A percentile compares a stretch with the other conserved stretches of the same genome.
Conservation (phyloP, 2,888 invertebrate genomes). For the Drosophila setosimentum region DNA sequence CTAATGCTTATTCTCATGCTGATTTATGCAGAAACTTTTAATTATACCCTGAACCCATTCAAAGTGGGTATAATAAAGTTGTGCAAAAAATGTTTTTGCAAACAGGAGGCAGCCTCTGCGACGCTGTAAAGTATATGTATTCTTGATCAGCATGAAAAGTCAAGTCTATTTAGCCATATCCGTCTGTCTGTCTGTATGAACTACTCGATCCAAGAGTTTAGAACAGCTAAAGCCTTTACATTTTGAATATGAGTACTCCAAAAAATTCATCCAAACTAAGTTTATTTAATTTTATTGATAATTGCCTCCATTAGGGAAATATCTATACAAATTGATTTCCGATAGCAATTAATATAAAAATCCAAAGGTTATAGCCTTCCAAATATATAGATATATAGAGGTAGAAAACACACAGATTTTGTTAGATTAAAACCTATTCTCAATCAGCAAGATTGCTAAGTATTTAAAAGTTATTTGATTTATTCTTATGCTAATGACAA, state of each 20-base stretch:
- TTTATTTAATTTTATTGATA: not conserved
- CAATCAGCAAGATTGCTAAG: not conserved
- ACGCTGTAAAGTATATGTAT: not conserved
- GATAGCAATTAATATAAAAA: not conserved
- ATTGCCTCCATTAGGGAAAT: not conserved
- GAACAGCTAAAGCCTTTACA: too few species aligned
- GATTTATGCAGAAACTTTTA: constrained; percentile 1
- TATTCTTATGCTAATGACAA: not conserved
- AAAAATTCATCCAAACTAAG: not conserved
- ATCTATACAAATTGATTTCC: not conserved
- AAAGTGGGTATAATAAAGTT: not conserved
- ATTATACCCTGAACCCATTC: not conserved
- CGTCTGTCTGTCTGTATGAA: not conserved
- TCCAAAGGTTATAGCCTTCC: not conserved
- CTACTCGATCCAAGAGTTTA: not conserved
- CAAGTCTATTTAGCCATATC: not conserved
- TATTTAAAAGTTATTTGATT: not conserved
- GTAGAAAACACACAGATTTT: not conserved
- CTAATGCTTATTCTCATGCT: not conserved
- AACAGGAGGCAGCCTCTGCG: not conserved
- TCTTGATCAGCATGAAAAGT: not conserved
- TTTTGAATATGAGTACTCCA: not conserved
- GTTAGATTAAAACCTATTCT: not conserved
- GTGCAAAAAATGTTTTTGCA: not conserved
- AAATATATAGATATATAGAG: not conserved